phyloP scores from a whole-genome alignment of 2,113 vertebrate species.

The Trichechus manatus region DNA sequence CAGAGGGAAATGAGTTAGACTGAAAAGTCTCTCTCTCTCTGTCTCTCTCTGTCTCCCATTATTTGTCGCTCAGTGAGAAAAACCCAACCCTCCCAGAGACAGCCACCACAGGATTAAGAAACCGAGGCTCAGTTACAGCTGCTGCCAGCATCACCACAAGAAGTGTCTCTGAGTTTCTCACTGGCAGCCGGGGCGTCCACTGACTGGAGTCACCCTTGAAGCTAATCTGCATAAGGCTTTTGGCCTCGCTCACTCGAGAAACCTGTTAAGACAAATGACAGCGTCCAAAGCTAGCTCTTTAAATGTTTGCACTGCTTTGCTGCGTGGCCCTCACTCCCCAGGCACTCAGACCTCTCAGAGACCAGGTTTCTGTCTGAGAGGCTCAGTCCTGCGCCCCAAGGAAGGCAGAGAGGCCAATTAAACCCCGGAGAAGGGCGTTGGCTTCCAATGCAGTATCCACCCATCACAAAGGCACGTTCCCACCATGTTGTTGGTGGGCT shows the following conservation, averaged over 20 bases:
- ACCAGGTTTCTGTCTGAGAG: slow-evolving; percentile 67
- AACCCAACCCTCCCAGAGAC: not conserved
- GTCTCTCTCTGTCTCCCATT: not conserved
- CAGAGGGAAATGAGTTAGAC: not conserved
- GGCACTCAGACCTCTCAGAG: slow-evolving; percentile 73
- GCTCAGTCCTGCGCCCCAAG: slow-evolving; percentile 72
- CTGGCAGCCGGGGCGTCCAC: slow-evolving; percentile 76
- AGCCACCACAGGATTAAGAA: not conserved
- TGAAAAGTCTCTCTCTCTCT: not conserved
- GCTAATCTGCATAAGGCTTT: slow-evolving; percentile 86
- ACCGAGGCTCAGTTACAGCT: not conserved
- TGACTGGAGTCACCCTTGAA: slow-evolving; percentile 76
- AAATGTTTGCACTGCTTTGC: slow-evolving; percentile 85
- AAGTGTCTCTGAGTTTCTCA: slow-evolving; percentile 65
- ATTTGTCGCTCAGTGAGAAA: not conserved
- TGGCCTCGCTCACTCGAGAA: slow-evolving; percentile 83
- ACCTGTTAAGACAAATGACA: slow-evolving; percentile 85
- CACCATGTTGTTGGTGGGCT: not conserved
- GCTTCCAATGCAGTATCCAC: slow-evolving; percentile 56
- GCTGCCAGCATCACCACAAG: not conserved
- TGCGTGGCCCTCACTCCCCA: slow-evolving; percentile 74
- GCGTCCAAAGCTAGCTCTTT: slow-evolving; percentile 87
- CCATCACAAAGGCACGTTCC: slow-evolving; percentile 62
- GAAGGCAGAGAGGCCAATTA: slow-evolving; percentile 71
- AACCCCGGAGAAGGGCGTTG: not conserved